Conservation (phyloP, 2,113 vertebrate species). For the Petroica traversi region DNA sequence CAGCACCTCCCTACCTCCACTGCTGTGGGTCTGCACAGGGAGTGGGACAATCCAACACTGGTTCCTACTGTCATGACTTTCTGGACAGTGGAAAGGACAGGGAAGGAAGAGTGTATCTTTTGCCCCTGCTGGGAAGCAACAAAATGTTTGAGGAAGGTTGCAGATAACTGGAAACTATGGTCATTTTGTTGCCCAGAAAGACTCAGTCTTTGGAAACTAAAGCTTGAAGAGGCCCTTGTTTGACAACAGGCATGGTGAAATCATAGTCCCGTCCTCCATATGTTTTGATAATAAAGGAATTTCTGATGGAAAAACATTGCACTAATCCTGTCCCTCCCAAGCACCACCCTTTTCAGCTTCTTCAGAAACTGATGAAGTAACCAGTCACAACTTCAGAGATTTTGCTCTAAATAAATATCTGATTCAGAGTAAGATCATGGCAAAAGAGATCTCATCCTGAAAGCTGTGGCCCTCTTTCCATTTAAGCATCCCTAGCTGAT, state of each 20-base stretch:
- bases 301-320: background rate
- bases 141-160: background rate
- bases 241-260: background rate
- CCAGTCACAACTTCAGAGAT: background rate
- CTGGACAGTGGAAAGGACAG: background rate
- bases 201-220: background rate
- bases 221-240: background rate
- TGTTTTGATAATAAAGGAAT: background rate
- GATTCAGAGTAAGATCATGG: constrained; percentile 50
- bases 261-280: background rate
- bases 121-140: background rate
- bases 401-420: constrained; percentile 1
- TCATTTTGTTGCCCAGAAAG: background rate
- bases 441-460: constrained; percentile 34
- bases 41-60: no score
- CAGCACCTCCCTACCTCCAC: background rate
- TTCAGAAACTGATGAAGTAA: constrained; percentile 19
- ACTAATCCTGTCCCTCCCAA: constrained; percentile 5
- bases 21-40: background rate
- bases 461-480: background rate
- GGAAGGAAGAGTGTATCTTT: background rate
- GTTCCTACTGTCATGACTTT: background rate
- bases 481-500: background rate
- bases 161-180: fast-evolving
- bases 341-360: background rate